Conservation (phyloP, 30 jellyfish, hydroid and myxozoan species). For the Hydractinia echinata region DNA sequence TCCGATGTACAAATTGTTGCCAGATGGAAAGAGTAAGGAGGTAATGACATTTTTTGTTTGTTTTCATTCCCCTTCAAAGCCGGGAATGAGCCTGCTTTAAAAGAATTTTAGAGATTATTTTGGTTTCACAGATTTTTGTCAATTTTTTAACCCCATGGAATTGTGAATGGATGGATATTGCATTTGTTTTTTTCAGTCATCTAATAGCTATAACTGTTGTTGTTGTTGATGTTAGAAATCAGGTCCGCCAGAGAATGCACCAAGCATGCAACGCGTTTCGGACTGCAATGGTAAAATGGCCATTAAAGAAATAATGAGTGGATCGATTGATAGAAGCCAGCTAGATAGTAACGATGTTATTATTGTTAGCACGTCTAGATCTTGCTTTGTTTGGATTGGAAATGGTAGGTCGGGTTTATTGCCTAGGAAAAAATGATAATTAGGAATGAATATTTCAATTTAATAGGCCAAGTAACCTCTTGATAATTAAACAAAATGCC, state of each 20-base stretch:
- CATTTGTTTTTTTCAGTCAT: neutral
- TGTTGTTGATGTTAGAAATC: neutral
- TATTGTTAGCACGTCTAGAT: conserved; percentile 14
- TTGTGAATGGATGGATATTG: neutral
- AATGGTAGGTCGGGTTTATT: neutral
- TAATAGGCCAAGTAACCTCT: too few relatives aligned
- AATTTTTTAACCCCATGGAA: neutral
- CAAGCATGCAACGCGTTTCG: conserved; percentile 51
- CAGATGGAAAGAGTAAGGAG: conserved; percentile 70
- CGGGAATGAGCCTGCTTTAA: too few relatives aligned
- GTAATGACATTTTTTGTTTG: conserved; percentile 4
- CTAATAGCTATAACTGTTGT: neutral
- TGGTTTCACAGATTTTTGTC: neutral
- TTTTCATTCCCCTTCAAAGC: neutral
- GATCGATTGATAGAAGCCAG: conserved; percentile 41
- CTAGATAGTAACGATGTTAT: conserved; percentile 39
- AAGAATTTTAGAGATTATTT: too few relatives aligned
- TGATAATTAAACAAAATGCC: too few relatives aligned
- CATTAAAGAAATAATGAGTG: conserved; percentile 50
- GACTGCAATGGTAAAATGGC: conserved; percentile 84
- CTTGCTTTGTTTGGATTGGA: conserved; percentile 94
- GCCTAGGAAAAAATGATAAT: too few relatives aligned
- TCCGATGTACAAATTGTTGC: conserved; percentile 45
- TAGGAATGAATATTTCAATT: too few relatives aligned
- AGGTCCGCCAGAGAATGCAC: conserved; percentile 13